Percentiles rank a stretch among this genome's conserved stretches.
phyloP scores from a whole-genome alignment of 2,888 invertebrate species.

The Calliopum simillimum region DNA sequence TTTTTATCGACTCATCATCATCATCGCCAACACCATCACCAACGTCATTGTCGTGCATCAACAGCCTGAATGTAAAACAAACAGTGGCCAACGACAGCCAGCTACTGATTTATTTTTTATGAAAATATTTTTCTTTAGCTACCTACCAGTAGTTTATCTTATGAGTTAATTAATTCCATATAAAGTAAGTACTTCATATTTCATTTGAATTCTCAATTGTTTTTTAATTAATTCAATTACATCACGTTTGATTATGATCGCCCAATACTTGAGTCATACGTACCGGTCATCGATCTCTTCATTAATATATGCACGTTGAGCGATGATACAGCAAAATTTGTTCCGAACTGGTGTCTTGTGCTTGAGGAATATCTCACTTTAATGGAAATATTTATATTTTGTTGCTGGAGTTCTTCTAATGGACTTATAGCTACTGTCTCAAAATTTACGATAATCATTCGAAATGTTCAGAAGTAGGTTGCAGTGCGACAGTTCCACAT shows the following conservation, averaged over 20 bases:
- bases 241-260: constrained; percentile 14
- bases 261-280: not conserved
- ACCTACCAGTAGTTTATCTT: not conserved
- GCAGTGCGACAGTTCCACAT: no score
- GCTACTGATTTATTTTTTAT: no score
- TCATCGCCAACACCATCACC: not conserved
- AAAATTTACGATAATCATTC: no score
- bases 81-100: constrained; percentile 1
- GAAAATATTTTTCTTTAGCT: no score
- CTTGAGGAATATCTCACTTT: no score
- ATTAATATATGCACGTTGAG: not conserved
- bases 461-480: no score
- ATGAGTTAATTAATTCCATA: constrained; percentile 17
- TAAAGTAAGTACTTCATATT: not conserved
- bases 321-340: no score
- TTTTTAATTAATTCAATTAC: constrained; percentile 27
- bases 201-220: constrained; percentile 11
- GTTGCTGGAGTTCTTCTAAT: no score
- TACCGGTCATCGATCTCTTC: constrained; percentile 13
- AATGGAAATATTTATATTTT: no score
- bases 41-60: constrained; percentile 10
- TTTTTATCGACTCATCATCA: constrained; percentile 7
- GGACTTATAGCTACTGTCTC: no score
- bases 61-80: constrained; percentile 12
- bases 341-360: no score